A percentile compares a stretch with the other conserved stretches of the same genome.
These are phyloP conservation scores for Apis mellifera DNA, from an alignment of 1,140 invertebrate species.

Conservation along the genomic window Amel_HAv3.1 CM009935.2:4567501-4568000, in stretches of 20 bases:
- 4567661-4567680: not conserved
- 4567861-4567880: not conserved
- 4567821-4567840: not conserved
- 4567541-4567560: too few relatives aligned
- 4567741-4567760: constrained; percentile 7
- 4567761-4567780: constrained; percentile 18
- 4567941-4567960: too few relatives aligned
- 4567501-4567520: too few relatives aligned
- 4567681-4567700: not conserved
- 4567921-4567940: too few relatives aligned
- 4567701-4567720: not conserved
- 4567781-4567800: not conserved
- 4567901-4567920: not conserved
- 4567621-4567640: not conserved
- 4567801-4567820: not conserved
- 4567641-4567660: constrained; percentile 1
- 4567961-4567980: not conserved
- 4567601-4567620: not conserved
- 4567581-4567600: not conserved
- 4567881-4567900: constrained; percentile 10
- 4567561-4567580: too few relatives aligned
- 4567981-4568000: too few relatives aligned
- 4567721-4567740: not conserved
- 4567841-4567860: not conserved
- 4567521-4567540: too few relatives aligned